Evolutionary conservation across 2,888 invertebrate species (phyloP), one percentile per base, ranked within the genome.

Genomic region (Atrina japonica): DNA sequence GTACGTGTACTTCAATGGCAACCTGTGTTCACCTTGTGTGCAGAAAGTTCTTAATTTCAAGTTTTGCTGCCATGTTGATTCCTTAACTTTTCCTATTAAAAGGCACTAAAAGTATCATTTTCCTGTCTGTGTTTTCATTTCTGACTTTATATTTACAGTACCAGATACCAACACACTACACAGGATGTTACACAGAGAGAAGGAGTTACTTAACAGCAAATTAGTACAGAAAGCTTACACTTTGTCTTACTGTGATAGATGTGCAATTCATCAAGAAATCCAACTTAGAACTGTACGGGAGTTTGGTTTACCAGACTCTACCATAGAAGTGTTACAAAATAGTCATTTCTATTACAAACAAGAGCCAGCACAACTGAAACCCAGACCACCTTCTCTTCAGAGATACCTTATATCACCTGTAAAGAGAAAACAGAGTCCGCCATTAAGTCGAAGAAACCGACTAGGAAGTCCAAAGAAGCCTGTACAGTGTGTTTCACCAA

Each of bases 221-320:
- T 94, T 95, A 89, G 96, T 95, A 86, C 94, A 94, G 88, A 92
- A 96, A 63, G 96, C 97, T 56, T 92, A 95, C 73, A 94, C 94
- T 73, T 92, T 96, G 75, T 94, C 95, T 7, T 95, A 80, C 63
- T 74, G 81, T 30, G 88, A 96, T 77, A 93, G 95, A 63, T 93
- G 94, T 80, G 94, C 95, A 87, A 94, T 96, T 75, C 94, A 94
- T 83, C 92, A 94, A 77, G 93, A 94, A 92, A 94, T 96, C 77
- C 94, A 96, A 68, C 91, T 98, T 83, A 94, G 97, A 7, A 97
- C 97, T 1, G 97, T 98, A 16, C 93, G 98, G 55, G 98, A 98
- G 92, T 96, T 96, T 91, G 97, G 97, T 86, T 93, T 97, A 72
- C 98, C 98, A 0, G 98, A 98, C 91, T 93, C 94, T 14, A 95